These are phyloP conservation scores for Pseudanteris insignis DNA, from an alignment of 2,888 invertebrate species.

Conservation along the genomic window DNA sequence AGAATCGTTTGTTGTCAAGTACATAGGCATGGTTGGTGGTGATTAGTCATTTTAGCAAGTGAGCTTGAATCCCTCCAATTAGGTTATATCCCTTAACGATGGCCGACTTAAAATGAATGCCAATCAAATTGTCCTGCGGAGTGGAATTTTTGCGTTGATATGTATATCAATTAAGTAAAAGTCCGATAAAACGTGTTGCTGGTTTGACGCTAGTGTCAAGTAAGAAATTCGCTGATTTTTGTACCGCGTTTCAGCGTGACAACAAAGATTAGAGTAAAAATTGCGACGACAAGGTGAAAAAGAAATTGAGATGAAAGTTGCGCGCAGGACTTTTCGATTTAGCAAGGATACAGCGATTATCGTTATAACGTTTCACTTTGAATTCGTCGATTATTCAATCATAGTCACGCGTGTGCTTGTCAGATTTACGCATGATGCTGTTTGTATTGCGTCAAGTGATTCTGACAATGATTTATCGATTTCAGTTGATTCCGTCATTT, in stretches of 20 bases:
- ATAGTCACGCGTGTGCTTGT: slow-evolving; percentile 13
- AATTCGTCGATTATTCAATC: slow-evolving; percentile 9
- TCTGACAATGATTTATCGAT: slow-evolving; percentile 3
- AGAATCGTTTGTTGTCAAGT: slow-evolving; percentile 37
- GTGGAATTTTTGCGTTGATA: slow-evolving; percentile 21
- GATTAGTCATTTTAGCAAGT: slow-evolving; percentile 43
- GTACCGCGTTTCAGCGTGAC: too few relatives aligned
- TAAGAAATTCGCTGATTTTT: too few relatives aligned
- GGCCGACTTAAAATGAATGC: slow-evolving; percentile 18
- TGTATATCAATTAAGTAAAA: too few relatives aligned
- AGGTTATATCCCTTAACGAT: too few relatives aligned
- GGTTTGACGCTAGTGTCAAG: too few relatives aligned
- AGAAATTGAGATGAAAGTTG: too few relatives aligned
- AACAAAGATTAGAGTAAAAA: slow-evolving; percentile 25
- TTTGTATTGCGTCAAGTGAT: slow-evolving; percentile 7
- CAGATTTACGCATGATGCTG: slow-evolving; percentile 6
- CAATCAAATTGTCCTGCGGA: slow-evolving; percentile 29
- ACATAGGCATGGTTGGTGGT: slow-evolving; percentile 34
- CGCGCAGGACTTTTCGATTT: slow-evolving; percentile 37
- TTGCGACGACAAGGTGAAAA: slow-evolving; percentile 9
- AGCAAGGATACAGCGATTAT: slow-evolving; percentile 25
- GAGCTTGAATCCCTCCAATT: slow-evolving; percentile 20
- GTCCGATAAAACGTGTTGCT: too few relatives aligned
- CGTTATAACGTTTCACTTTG: background rate
- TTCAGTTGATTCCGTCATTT: background rate